phyloP scores from a whole-genome alignment of 2,797 vertebrate species.

The Lophius americanus region DNA sequence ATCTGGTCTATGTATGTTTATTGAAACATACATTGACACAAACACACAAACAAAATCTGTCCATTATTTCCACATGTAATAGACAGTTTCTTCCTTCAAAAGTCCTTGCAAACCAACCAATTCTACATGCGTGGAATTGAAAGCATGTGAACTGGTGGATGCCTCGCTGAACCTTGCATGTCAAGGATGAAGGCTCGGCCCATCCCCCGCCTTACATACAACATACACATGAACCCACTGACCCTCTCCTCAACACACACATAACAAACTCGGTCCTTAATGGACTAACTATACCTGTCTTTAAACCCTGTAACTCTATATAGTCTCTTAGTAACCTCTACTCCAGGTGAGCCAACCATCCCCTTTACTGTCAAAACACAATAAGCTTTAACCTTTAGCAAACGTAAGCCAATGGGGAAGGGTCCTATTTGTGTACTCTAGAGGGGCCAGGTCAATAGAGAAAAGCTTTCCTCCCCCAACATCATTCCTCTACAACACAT shows the following conservation, averaged over 20 bases:
- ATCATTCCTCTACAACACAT: constrained; percentile 69
- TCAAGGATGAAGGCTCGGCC: constrained; percentile 31
- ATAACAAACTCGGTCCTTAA: constrained; percentile 35
- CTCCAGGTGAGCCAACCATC: constrained; percentile 37
- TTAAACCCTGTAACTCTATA: constrained; percentile 8
- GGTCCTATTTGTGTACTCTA: constrained; percentile 32
- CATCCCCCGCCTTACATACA: constrained; percentile 68
- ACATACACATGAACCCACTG: constrained; percentile 65
- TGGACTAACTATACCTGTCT: constrained; percentile 33
- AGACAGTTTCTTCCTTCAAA: constrained; percentile 3
- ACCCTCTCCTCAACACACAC: constrained; percentile 30
- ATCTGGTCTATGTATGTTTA: too few relatives aligned
- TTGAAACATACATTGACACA: constrained; percentile 6
- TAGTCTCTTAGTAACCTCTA: constrained; percentile 11
- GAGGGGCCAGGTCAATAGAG: constrained; percentile 43
- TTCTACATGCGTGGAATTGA: constrained; percentile 39
- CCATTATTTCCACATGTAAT: constrained; percentile 3
- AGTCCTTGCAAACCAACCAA: constrained; percentile 27
- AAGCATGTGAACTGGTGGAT: constrained; percentile 28
- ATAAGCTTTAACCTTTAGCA: constrained; percentile 54
- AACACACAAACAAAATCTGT: constrained; percentile 12
- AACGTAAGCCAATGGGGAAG: constrained; percentile 43
- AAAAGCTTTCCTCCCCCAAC: constrained; percentile 49
- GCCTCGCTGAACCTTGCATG: constrained; percentile 39
- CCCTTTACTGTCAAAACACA: constrained; percentile 36